Evolutionary conservation across 2,797 vertebrate genomes (phyloP).

Genomic region (Propithecus deckenii): DNA sequence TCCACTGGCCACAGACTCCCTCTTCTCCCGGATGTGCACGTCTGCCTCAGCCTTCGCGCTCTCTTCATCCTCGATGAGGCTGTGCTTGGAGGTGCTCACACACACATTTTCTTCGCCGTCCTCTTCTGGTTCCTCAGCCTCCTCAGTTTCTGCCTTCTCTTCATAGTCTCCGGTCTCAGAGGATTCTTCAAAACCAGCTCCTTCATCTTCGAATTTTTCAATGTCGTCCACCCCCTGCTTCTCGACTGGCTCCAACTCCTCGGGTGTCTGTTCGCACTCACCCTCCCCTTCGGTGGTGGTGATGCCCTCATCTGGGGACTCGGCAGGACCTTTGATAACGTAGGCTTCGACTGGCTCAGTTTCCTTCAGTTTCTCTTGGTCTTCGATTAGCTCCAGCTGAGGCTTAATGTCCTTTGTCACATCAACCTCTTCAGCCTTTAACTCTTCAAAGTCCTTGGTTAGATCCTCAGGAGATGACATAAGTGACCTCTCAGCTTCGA

Average conservation of each 20-base stretch:
- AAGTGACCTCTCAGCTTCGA: conserved; percentile 90
- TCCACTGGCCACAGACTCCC: conserved; percentile 78
- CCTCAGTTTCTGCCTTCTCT: conserved; percentile 95
- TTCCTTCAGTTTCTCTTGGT: conserved; percentile 83
- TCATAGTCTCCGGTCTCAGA: conserved; percentile 94
- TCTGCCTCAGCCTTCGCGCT: conserved; percentile 74
- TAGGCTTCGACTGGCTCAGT: conserved; percentile 86
- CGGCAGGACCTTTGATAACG: conserved; percentile 84
- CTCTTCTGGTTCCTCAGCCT: conserved; percentile 90
- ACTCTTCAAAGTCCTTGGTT: conserved; percentile 96
- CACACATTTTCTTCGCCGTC: conserved; percentile 74
- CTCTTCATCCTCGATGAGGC: conserved; percentile 73
- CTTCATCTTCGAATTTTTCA: conserved; percentile 96
- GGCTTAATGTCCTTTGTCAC: conserved; percentile 86
- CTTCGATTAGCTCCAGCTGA: conserved; percentile 82
- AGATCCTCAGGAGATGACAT: conserved; percentile 99
- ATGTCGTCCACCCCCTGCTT: conserved; percentile 89
- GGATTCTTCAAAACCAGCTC: conserved; percentile 94
- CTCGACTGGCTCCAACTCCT: conserved; percentile 89
- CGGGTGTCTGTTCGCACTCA: conserved; percentile 92
- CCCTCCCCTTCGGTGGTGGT: conserved; percentile 95
- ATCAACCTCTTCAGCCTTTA: conserved; percentile 90
- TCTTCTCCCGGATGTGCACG: conserved; percentile 79
- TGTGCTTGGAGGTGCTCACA: conserved; percentile 59
- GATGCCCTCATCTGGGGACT: conserved; percentile 96